Evolutionary conservation across 2,113 vertebrate species (phyloP), one percentile per base, ranked within the genome.

Genomic region (Malurus elegans): DNA sequence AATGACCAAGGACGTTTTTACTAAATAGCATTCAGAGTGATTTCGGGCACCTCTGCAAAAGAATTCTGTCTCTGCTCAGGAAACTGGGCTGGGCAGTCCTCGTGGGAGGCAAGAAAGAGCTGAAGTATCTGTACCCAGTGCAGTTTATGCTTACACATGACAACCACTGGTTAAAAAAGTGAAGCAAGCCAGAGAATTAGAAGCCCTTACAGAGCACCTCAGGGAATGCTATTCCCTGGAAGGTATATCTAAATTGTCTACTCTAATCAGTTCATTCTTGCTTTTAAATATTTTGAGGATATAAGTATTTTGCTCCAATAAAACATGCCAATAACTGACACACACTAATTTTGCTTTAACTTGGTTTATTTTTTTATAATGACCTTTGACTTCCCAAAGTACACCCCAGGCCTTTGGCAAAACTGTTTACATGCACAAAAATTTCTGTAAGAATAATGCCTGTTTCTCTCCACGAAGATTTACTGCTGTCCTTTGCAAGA

Each of bases 401-500:
- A 73, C 8, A 79, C 13, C 40, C 26, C 31, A 83, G 25, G 60
- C 69, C 79, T 71, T 70, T 85, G 48, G 60, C 56, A 78, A 86
- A 88, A 79, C 14, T 51, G 14, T 91, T 83, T 73, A 29, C 20
- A 65, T 32, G 44, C 44, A 62, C 12, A 64, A 83, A 92, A 78
- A 89, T 53, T 95, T 92, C 78, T 85, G 17, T 86, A 71, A 78
- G 74, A 78, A 31, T 79, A 50, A 75, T 44, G 44, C 31, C 69
- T 9, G 2, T 67, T 84, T 87, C 36, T 90, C 69, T 75, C 29
- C 65, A 11, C 29, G 57, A 93, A 87, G 60, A 92, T 92, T 90
- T 90, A 92, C 31, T 74, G 51, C 64, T 93, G 75, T 88, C 86
- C 86, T 93, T 93, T 88, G 45, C 29, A 58, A 73, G 73, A 73